phyloP scores from a whole-genome alignment of 1,140 invertebrate species.

The Trichonephila inaurata region DNA sequence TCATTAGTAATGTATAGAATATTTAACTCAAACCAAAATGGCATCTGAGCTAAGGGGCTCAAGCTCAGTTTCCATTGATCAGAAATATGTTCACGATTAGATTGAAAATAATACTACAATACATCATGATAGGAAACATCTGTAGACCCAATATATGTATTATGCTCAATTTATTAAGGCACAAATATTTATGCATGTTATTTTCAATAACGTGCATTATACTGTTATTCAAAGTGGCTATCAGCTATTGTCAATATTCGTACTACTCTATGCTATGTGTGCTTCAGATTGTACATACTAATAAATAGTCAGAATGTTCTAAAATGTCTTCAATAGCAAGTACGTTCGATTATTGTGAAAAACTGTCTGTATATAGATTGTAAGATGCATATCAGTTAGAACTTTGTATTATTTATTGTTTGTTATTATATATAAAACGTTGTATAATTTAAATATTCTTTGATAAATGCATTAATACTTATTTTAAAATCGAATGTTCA shows the following conservation, averaged over 20 bases:
- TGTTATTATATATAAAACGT: neutral
- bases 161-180: neutral
- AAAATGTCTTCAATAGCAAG: neutral
- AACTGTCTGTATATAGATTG: neutral
- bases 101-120: neutral
- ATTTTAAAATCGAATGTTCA: neutral
- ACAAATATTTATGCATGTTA: neutral
- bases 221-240: neutral
- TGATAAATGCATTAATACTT: neutral
- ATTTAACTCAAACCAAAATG: neutral
- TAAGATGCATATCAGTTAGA: neutral
- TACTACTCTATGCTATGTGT: neutral
- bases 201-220: neutral
- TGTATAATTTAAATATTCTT: neutral
- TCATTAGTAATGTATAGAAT: neutral
- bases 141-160: neutral
- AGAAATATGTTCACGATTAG: neutral
- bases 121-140: neutral
- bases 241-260: neutral
- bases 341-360: neutral
- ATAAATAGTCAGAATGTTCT: neutral
- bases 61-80: slow-evolving; percentile 14
- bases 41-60: slow-evolving; percentile 42
- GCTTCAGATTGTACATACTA: neutral
- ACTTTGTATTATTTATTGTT: neutral